Percentiles rank a stretch among this genome's conserved stretches.
Evolutionary conservation across 1,140 invertebrate species (phyloP).

Genomic region (Lepidotrigona ventralis): DNA sequence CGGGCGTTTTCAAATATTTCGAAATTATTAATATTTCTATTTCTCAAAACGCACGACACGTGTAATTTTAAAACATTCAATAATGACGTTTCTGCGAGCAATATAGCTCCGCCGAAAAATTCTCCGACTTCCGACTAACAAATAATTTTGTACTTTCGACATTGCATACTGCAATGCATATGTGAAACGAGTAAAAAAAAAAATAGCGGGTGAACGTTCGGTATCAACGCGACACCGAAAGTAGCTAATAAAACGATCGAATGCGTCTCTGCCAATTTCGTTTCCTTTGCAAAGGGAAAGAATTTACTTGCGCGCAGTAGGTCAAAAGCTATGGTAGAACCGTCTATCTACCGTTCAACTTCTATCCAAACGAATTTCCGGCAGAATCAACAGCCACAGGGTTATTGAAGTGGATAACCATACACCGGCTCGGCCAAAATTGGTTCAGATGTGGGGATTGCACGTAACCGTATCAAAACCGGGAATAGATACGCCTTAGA

Average conservation of each 20-base stretch:
- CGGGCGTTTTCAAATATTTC: background rate
- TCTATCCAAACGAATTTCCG: slow-evolving; percentile 10
- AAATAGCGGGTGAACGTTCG: background rate
- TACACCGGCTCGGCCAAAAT: background rate
- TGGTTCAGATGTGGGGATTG: slow-evolving; percentile 2
- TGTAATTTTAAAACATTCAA: too few species aligned
- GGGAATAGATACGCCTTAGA: slow-evolving; percentile 1
- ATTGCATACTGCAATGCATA: too few species aligned
- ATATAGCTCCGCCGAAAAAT: too few species aligned
- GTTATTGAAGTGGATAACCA: background rate
- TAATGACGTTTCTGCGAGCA: too few species aligned
- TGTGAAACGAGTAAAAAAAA: background rate
- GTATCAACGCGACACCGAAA: background rate
- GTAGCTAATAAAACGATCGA: background rate
- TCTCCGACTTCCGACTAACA: too few species aligned
- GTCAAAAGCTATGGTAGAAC: background rate
- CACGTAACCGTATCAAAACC: background rate
- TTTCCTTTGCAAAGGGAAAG: background rate
- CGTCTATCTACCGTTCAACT: background rate
- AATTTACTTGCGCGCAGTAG: background rate
- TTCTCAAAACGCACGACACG: too few species aligned
- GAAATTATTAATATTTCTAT: background rate
- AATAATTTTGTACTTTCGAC: background rate
- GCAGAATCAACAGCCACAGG: slow-evolving; percentile 16
- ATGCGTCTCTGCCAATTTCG: background rate